A percentile compares a stretch with the other conserved stretches of the same genome.
phyloP scores from a whole-genome alignment of 2,797 vertebrate genomes.

The Lycodopsis pacificus region DNA sequence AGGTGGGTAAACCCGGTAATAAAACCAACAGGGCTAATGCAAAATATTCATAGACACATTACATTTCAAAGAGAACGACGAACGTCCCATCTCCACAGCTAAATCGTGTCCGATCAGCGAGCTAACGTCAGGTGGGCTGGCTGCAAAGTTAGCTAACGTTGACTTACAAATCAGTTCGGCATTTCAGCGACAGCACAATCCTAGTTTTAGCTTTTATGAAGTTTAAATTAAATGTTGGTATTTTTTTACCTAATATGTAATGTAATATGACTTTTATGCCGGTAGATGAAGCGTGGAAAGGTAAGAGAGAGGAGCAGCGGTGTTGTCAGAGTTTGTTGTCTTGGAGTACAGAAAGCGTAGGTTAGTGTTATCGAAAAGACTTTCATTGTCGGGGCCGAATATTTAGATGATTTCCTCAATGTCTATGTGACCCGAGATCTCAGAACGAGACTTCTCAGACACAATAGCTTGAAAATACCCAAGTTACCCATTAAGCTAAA shows the following conservation, averaged over 20 bases:
- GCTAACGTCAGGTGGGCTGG: neutral
- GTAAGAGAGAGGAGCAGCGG: too few relatives aligned
- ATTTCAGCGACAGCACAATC: neutral
- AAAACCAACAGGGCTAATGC: neutral
- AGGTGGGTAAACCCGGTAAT: neutral
- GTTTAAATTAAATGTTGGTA: neutral
- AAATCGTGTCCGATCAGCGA: neutral
- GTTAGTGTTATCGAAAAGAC: too few relatives aligned
- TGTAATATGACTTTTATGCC: neutral
- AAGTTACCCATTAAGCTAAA: too few relatives aligned
- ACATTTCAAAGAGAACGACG: neutral
- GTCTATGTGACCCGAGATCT: too few relatives aligned
- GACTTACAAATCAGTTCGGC: neutral
- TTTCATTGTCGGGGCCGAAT: too few relatives aligned
- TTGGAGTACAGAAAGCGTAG: too few relatives aligned
- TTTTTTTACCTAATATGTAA: too few relatives aligned
- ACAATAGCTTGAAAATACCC: too few relatives aligned
- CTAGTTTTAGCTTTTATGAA: neutral
- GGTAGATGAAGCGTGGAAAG: too few relatives aligned
- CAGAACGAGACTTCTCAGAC: too few relatives aligned
- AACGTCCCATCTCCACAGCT: neutral
- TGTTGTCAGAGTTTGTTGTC: too few relatives aligned
- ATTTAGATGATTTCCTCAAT: too few relatives aligned
- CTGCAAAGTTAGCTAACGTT: neutral
- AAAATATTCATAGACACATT: neutral